These are phyloP conservation scores for Silvanus unidentatus DNA, from an alignment of 2,888 invertebrate species.

Conservation along the genomic window DNA sequence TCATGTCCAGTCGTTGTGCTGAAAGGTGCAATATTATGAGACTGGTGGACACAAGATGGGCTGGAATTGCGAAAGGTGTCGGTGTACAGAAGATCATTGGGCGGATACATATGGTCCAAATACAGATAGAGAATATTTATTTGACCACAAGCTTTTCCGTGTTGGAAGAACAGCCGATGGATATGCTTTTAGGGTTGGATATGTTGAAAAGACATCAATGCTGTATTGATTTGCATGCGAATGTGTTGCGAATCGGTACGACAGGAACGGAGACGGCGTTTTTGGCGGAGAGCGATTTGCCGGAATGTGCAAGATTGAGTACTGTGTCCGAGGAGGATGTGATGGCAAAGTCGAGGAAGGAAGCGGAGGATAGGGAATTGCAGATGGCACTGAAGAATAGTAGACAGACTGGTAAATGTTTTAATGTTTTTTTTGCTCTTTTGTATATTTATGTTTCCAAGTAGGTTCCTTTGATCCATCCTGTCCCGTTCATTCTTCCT, in stretches of 20 bases:
- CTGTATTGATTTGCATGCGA: constrained; percentile 83
- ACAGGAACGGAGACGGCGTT: constrained; percentile 89
- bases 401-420: constrained; percentile 21
- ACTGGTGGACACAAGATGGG: constrained; percentile 86
- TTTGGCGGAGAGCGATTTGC: constrained; percentile 66
- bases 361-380: constrained; percentile 64
- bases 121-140: constrained; percentile 91
- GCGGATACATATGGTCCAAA: constrained; percentile 93
- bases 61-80: constrained; percentile 95
- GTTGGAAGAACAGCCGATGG: constrained; percentile 95
- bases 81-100: constrained; percentile 95
- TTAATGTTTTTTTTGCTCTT: not conserved
- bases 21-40: constrained; percentile 90
- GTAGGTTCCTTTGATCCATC: not conserved
- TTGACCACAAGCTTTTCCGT: constrained; percentile 95
- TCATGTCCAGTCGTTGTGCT: constrained; percentile 95
- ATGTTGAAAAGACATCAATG: constrained; percentile 98
- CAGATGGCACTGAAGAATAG: constrained; percentile 69
- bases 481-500: not conserved
- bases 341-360: constrained; percentile 45
- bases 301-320: constrained; percentile 78
- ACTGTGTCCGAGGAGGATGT: constrained; percentile 61
- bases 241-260: constrained; percentile 86
- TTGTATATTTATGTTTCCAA: not conserved
- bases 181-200: constrained; percentile 94